These are phyloP conservation scores for Patagioenas fasciata DNA, from an alignment of 2,113 vertebrate species.

Conservation along the genomic window DNA sequence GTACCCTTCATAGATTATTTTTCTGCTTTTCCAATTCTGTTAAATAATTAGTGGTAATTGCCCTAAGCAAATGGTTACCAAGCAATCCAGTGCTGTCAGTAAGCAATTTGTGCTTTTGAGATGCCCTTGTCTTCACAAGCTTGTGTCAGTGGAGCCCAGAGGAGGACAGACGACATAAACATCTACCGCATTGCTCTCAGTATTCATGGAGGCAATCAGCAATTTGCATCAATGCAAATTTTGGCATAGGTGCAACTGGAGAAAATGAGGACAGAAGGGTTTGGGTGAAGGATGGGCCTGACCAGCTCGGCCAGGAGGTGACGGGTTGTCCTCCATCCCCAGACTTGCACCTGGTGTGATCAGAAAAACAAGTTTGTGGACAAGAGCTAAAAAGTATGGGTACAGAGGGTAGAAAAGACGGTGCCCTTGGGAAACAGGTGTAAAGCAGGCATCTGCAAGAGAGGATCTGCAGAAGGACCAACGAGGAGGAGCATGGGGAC, in stretches of 20 bases:
- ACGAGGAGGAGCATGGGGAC: neutral
- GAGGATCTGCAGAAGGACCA: neutral
- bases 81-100: neutral
- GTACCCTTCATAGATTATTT: slow-evolving; percentile 30
- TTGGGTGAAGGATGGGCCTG: neutral
- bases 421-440: neutral
- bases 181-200: fast-evolving
- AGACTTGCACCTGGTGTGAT: neutral
- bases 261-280: neutral
- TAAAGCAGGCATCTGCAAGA: neutral
- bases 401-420: neutral
- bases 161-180: neutral
- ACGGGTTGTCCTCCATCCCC: neutral
- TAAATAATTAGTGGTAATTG: slow-evolving; percentile 62
- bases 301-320: neutral
- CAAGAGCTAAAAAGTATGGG: too few relatives aligned
- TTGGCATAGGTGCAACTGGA: neutral
- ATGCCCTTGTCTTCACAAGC: neutral
- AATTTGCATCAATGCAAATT: neutral
- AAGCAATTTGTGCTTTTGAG: neutral
- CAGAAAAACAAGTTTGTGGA: fast-evolving
- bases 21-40: slow-evolving; percentile 35
- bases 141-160: neutral
- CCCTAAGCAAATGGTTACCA: slow-evolving; percentile 43
- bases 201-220: neutral